phyloP scores from a whole-genome alignment of 2,113 vertebrate species.

The Camarhynchus parvulus region DNA sequence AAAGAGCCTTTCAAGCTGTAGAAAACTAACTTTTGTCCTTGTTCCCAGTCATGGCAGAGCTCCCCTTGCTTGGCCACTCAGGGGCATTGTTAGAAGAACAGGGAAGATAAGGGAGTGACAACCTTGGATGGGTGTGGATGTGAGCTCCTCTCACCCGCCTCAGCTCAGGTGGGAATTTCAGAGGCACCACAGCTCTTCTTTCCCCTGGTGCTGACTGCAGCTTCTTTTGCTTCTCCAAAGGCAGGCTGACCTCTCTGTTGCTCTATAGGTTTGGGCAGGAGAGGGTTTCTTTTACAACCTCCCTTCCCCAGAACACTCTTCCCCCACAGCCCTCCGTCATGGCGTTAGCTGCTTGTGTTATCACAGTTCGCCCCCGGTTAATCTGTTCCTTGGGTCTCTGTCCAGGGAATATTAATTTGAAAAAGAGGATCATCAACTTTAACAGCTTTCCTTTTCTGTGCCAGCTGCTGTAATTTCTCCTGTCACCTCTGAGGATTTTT shows the following conservation, averaged over 20 bases:
- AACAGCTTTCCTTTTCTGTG: constrained; percentile 18
- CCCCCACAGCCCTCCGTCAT: neutral
- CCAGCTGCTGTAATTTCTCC: constrained; percentile 24
- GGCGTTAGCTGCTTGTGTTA: neutral
- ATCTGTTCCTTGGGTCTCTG: constrained; percentile 2
- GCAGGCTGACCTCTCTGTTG: neutral
- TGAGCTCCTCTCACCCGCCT: neutral
- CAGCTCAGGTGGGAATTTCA: accelerated
- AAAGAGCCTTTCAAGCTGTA: neutral
- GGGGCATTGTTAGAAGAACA: neutral
- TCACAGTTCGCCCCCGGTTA: neutral
- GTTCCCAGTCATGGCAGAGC: neutral
- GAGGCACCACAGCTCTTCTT: neutral
- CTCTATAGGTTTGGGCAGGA: neutral
- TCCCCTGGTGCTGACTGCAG: accelerated
- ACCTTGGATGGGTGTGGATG: neutral
- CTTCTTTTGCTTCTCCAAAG: neutral
- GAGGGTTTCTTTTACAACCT: neutral
- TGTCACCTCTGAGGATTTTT: constrained; percentile 26
- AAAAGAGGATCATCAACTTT: neutral
- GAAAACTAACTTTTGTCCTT: neutral
- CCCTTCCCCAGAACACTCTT: neutral
- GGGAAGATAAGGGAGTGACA: neutral
- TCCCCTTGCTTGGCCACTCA: neutral
- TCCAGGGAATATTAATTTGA: neutral